Conservation (phyloP, 2,797 vertebrate species). For the Muscicapa striata region DNA sequence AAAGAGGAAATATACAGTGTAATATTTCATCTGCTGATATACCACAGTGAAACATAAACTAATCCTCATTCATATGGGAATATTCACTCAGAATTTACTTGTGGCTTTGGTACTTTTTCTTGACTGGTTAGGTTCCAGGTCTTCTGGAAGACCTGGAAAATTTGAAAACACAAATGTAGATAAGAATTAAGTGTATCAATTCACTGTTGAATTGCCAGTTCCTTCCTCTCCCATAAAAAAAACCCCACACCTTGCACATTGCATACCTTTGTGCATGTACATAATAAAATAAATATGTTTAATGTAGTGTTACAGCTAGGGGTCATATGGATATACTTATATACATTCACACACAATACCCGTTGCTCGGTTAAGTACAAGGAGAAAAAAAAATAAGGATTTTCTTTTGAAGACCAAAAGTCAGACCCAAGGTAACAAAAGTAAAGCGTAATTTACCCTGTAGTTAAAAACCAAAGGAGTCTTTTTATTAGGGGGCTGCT, state of each 20-base stretch:
- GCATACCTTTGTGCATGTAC: not conserved
- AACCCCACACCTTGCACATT: not conserved
- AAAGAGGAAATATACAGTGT: slow-evolving; percentile 27
- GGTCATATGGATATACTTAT: not conserved
- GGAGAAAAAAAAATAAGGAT: not conserved
- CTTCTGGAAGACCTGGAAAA: slow-evolving; percentile 21
- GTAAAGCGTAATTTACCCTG: slow-evolving; percentile 57
- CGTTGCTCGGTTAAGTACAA: not conserved
- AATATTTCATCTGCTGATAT: slow-evolving; percentile 45
- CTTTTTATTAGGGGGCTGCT: slow-evolving; percentile 64
- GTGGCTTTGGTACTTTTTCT: slow-evolving; percentile 34
- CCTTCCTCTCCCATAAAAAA: slow-evolving; percentile 10
- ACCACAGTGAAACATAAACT: slow-evolving; percentile 38
- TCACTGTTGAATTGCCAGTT: not conserved
- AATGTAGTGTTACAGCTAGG: not conserved
- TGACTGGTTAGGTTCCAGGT: slow-evolving; percentile 8
- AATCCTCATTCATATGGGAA: slow-evolving; percentile 47
- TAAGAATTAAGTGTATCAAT: slow-evolving; percentile 1
- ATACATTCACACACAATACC: not conserved
- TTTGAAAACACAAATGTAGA: not conserved
- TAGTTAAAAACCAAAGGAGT: slow-evolving; percentile 69
- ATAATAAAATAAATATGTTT: slow-evolving; percentile 38
- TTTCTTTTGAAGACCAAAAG: slow-evolving; percentile 61
- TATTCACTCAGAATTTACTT: slow-evolving; percentile 30
- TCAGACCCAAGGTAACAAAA: slow-evolving; percentile 52